phyloP scores from a whole-genome alignment of 2,113 vertebrate species.

The Spizaetus ornatus region DNA sequence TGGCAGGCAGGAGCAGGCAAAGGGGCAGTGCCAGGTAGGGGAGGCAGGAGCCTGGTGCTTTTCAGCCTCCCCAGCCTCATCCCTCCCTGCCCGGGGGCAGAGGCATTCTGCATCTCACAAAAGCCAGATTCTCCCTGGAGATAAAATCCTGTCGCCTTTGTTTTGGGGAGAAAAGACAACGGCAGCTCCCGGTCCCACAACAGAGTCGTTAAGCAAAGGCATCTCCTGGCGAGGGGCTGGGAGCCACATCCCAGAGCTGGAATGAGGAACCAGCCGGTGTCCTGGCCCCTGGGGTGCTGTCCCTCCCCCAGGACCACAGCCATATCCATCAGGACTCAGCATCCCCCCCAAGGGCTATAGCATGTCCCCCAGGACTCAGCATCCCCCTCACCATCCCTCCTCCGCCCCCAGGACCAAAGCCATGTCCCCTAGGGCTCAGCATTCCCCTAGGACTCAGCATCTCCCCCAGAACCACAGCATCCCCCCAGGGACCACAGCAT shows the following conservation, averaged over 20 bases:
- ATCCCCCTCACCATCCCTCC: too few relatives aligned
- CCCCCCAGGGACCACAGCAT: neutral
- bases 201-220: slow-evolving; percentile 8
- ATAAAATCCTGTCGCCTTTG: slow-evolving; percentile 45
- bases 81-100: neutral
- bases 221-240: neutral
- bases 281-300: neutral
- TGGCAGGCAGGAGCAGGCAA: neutral
- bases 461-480: neutral
- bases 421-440: neutral
- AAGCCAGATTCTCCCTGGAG: slow-evolving; percentile 17
- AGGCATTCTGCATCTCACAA: slow-evolving; percentile 2
- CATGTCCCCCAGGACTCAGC: neutral
- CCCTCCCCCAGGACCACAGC: neutral
- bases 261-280: neutral
- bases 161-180: slow-evolving; percentile 11
- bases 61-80: neutral
- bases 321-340: neutral
- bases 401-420: too few relatives aligned
- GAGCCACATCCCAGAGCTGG: neutral
- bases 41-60: neutral
- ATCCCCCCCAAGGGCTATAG: neutral
- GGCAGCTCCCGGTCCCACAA: neutral
- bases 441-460: neutral
- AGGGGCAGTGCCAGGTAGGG: neutral